Conservation (phyloP, 2,888 invertebrate species). For the Eupeodes latifasciatus region DNA sequence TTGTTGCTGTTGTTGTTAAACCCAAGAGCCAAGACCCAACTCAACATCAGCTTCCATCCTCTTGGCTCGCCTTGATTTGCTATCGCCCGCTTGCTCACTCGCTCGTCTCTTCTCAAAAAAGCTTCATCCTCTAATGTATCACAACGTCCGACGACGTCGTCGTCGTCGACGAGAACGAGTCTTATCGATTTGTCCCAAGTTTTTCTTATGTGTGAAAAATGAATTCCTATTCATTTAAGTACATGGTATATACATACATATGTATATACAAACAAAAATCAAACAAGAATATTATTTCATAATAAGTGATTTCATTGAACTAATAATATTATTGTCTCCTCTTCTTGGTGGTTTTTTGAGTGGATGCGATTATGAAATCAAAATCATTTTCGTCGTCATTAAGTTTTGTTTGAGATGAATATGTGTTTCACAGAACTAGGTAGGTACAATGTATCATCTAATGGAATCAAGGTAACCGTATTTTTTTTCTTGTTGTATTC, state of each 20-base stretch:
- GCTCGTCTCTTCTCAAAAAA: conserved; percentile 18
- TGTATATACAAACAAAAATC: background rate
- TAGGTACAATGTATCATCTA: conserved; percentile 23
- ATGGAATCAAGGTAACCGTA: conserved; percentile 66
- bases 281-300: conserved; percentile 26
- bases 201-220: conserved; percentile 42
- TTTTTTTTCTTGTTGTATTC: conserved; percentile 7
- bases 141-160: conserved; percentile 4
- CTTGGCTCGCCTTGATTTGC: background rate
- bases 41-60: conserved; percentile 41
- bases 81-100: background rate
- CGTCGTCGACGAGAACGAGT: conserved; percentile 40
- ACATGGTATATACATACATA: too few species aligned
- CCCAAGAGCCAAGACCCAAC: background rate
- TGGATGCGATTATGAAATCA: conserved; percentile 65
- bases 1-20: background rate
- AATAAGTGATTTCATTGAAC: conserved; percentile 28
- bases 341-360: conserved; percentile 15
- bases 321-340: conserved; percentile 29
- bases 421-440: conserved; percentile 39
- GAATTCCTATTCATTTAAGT: background rate
- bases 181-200: conserved; percentile 74
- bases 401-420: conserved; percentile 29
- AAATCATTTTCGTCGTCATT: conserved; percentile 55
- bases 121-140: conserved; percentile 47